Percentiles rank a stretch among this genome's conserved stretches.
Evolutionary conservation across 2,888 invertebrate species (phyloP).

Genomic region (Exocentrus adspersus): DNA sequence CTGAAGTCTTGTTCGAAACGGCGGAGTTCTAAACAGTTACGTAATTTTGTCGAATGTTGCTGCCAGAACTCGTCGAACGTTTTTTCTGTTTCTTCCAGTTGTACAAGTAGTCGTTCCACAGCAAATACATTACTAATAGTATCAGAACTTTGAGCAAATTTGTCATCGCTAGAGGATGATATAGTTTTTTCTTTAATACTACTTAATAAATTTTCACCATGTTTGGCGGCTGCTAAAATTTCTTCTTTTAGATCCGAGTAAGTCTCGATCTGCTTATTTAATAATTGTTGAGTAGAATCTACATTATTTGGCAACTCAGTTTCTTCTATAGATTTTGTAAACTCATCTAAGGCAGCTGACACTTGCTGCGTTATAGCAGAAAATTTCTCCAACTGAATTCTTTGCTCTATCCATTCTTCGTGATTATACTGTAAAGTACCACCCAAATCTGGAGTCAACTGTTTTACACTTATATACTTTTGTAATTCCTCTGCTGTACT

Average conservation of each 20-base stretch:
- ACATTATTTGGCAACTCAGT: slow-evolving; percentile 95
- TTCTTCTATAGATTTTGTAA: slow-evolving; percentile 89
- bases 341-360: slow-evolving; percentile 84
- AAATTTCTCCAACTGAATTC: slow-evolving; percentile 96
- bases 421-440: slow-evolving; percentile 91
- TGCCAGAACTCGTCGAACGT: slow-evolving; percentile 96
- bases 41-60: slow-evolving; percentile 87
- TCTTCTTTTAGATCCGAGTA: slow-evolving; percentile 83
- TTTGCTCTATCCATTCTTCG: slow-evolving; percentile 95
- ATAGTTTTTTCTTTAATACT: slow-evolving; percentile 72
- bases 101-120: slow-evolving; percentile 90
- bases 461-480: slow-evolving; percentile 83
- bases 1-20: slow-evolving; percentile 96
- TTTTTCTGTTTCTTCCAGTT: slow-evolving; percentile 92
- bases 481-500: slow-evolving; percentile 87
- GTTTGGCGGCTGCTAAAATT: slow-evolving; percentile 84
- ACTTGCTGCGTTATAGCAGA: slow-evolving; percentile 91
- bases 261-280: slow-evolving; percentile 82
- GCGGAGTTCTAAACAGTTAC: slow-evolving; percentile 89
- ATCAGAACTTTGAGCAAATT: slow-evolving; percentile 67
- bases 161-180: slow-evolving; percentile 68
- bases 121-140: slow-evolving; percentile 88
- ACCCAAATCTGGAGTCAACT: slow-evolving; percentile 89
- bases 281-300: slow-evolving; percentile 85
- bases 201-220: slow-evolving; percentile 87